phyloP scores from a whole-genome alignment of 2,888 invertebrate genomes.

The Cataglyphis rosenhaueri region DNA sequence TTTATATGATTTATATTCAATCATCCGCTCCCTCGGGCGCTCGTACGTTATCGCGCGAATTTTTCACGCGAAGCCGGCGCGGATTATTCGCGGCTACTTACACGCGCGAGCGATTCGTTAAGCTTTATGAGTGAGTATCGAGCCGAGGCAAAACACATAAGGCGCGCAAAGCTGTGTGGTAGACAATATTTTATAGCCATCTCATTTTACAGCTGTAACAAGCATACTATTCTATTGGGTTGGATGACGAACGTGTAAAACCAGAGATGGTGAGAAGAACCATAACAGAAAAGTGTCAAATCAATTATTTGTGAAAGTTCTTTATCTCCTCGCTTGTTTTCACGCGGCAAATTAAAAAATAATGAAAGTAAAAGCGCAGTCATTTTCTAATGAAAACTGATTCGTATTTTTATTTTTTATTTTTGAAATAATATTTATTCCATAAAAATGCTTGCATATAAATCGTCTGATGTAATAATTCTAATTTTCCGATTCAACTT shows the following conservation, averaged over 20 bases:
- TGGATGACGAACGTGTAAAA: conserved; percentile 1
- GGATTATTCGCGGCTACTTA: conserved; percentile 52
- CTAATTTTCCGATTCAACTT: neutral
- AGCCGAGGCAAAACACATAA: neutral
- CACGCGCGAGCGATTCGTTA: conserved; percentile 51
- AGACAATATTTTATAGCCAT: conserved; percentile 42
- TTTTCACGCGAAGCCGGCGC: conserved; percentile 34
- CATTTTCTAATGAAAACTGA: neutral
- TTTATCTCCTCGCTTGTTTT: conserved; percentile 1
- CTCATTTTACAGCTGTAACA: conserved; percentile 46
- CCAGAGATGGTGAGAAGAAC: neutral
- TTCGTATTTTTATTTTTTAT: neutral
- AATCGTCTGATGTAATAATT: neutral
- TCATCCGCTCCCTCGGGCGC: conserved; percentile 56
- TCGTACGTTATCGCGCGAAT: conserved; percentile 44
- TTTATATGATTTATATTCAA: conserved; percentile 71
- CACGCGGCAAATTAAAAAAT: neutral
- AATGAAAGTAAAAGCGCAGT: neutral
- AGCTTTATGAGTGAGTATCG: conserved; percentile 33
- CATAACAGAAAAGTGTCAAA: neutral
- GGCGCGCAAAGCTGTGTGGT: neutral
- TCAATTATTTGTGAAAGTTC: conserved; percentile 29
- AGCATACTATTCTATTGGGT: conserved; percentile 24
- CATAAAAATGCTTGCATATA: neutral
- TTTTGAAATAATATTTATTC: neutral